Evolutionary conservation across 1,140 invertebrate species (phyloP), one percentile per base, ranked within the genome.

Genomic region (Drosophila nannoptera): DNA sequence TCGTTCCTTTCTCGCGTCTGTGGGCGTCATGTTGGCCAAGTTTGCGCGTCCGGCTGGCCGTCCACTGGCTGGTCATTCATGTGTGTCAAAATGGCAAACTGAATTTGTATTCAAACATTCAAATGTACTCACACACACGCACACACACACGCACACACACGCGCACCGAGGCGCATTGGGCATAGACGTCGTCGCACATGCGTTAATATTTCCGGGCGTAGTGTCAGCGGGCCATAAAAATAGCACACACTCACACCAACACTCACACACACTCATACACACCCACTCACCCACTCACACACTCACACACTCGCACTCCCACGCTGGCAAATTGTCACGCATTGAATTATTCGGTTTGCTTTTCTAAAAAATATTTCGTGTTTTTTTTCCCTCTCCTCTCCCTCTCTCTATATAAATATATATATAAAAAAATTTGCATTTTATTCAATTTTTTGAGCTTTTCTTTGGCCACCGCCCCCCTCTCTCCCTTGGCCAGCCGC

Each of bases 11-110:
- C 36, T 54, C 9, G 46, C 52, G 35, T 54, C 50, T 76, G 69
- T 32, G 72, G 72, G 72, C 73, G 73, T 72, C 73, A 56, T 65
- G 60, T 63, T 75, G 64, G 45, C 67, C 71, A 62, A 69, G 60
- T 64, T 72, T 32, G 11, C 8, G 11, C 33, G 11, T 9, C 12
- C 14, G 7, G 45, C 46, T 29, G 36, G 7, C 12, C 58, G 55
- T 65, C 67, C 75, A 68, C 70, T 71, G 43, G 81, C 73, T 86
- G 81, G 77, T 72, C 81, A 86, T 86, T 86, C 81, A 86, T 86
- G 81, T 86, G 81, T 86, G 81, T 81, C 81, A 86, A 86, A 86
- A 86, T 86, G 74, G 81, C 81, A 84, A 84, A 84, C 77, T 77
- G 81, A 84, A 84, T 83, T 75, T 82, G 80, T 83, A 83, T 83